Evolutionary conservation across 2,113 vertebrate genomes (phyloP), one percentile per base, ranked within the genome.

Genomic region (Probosciger aterrimus): DNA sequence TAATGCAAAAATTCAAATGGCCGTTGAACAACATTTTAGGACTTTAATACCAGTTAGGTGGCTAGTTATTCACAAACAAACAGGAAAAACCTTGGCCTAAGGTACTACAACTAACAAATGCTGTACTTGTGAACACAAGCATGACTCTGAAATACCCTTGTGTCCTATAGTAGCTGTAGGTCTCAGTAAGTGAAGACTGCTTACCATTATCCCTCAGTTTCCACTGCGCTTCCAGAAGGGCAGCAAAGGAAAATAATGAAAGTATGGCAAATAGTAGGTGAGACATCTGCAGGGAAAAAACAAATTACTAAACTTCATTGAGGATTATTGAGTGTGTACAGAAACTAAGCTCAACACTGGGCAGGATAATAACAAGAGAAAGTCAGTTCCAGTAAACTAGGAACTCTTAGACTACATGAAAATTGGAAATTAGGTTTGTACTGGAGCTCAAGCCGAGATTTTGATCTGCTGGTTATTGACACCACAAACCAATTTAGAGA

Each of bases 141-240:
- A 6, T 19, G 18, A 37, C 30, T 81, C 76, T 52, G 39, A 60
- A 57, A 46, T 10, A 23, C 22, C 23, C 25, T 64, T 24, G 17
- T 84, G 53, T 28, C 39, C 41, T 68, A 50, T 43, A 49, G 37
- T n/a, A 78, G 20, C 35, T 86, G n/a, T 13, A 60, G 46, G 18
- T 68, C 16, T 78, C 64, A 74, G 57, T 19, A 33, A 90, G 17
- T 5, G 23, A 62, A 86, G 43, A 30, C 5, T 73, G 23, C 47
- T 98, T 90, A 98, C 98, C 98, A 11, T 98, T 89, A 82, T 98
- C 98, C 67, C 93, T 70, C 87, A 98, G 91, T 62, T 98, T 97
- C 98, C 98, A 98, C 17, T 97, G 95, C 1, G 97, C 97, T 90
- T 93, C 28, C 75, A 98, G 86, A 7, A 96, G 83, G n/a, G 96